Evolutionary conservation across 2,797 vertebrate genomes (phyloP).

Genomic region (Hapalemur alaotrensis): DNA sequence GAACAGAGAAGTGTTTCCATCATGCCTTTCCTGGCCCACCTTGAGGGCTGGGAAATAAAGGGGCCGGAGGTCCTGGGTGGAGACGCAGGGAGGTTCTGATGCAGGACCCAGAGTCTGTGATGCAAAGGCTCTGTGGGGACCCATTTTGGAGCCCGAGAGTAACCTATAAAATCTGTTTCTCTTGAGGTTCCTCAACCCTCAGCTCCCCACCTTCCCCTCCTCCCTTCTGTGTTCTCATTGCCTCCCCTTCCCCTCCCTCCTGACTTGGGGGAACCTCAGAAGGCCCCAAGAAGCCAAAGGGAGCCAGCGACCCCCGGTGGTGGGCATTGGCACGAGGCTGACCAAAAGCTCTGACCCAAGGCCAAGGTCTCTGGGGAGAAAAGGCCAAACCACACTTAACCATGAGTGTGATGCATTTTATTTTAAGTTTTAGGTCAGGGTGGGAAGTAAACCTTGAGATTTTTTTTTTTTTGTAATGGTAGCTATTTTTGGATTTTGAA

Average conservation of each 20-base stretch:
- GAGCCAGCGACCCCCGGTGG: background rate
- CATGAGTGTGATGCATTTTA: constrained; percentile 77
- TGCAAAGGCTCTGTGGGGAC: background rate
- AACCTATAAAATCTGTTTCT: background rate
- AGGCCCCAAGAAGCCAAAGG: background rate
- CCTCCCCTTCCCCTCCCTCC: background rate
- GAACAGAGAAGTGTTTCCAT: background rate
- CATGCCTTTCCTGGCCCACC: background rate
- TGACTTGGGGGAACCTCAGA: background rate
- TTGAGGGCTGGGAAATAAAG: background rate
- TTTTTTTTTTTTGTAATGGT: background rate
- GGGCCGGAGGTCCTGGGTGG: background rate
- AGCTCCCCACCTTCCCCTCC: background rate
- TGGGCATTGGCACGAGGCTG: background rate
- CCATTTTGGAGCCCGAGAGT: background rate
- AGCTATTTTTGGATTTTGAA: constrained; percentile 86
- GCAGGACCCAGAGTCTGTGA: background rate
- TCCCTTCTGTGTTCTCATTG: fast-evolving
- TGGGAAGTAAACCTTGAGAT: constrained; percentile 53
- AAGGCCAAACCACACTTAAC: fast-evolving
- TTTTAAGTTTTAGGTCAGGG: constrained; percentile 78
- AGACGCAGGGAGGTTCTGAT: background rate
- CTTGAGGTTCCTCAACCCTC: background rate
- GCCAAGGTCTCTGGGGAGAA: background rate
- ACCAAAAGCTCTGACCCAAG: background rate